Conservation (phyloP, 2,113 vertebrate genomes). For the Harpagus bidentatus region DNA sequence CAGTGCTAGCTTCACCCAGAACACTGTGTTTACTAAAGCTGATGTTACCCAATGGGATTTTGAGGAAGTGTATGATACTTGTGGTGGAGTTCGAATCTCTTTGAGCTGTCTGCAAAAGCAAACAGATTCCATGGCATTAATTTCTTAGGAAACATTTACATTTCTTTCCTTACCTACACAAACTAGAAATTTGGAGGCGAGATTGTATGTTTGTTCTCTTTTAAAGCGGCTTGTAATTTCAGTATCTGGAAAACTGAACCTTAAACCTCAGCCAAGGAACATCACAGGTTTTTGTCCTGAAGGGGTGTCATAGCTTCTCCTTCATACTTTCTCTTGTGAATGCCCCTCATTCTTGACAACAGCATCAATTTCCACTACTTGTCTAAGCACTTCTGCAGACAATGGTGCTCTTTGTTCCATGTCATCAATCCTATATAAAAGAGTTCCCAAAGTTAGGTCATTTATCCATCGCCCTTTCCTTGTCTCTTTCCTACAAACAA, state of each 20-base stretch:
- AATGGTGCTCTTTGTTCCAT: background rate
- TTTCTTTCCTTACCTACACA: background rate
- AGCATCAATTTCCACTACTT: background rate
- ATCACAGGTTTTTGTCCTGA: background rate
- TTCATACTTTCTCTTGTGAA: background rate
- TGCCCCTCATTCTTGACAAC: background rate
- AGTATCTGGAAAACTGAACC: background rate
- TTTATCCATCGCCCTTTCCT: background rate
- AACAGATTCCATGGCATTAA: background rate
- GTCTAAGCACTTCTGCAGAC: background rate
- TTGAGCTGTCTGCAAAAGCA: background rate
- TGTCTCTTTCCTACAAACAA: background rate
- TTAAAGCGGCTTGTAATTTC: background rate
- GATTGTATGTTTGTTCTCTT: background rate
- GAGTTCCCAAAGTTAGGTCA: background rate
- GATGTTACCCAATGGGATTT: background rate
- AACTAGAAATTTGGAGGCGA: background rate
- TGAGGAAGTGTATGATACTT: background rate
- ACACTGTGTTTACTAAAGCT: background rate
- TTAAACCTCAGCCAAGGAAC: background rate
- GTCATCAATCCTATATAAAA: background rate
- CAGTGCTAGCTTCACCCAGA: background rate
- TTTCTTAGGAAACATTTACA: background rate
- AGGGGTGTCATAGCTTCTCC: background rate
- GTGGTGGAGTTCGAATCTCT: background rate